Base-by-base conservation (phyloP, 2,888 invertebrate species). In the Erebia ligea region DNA sequence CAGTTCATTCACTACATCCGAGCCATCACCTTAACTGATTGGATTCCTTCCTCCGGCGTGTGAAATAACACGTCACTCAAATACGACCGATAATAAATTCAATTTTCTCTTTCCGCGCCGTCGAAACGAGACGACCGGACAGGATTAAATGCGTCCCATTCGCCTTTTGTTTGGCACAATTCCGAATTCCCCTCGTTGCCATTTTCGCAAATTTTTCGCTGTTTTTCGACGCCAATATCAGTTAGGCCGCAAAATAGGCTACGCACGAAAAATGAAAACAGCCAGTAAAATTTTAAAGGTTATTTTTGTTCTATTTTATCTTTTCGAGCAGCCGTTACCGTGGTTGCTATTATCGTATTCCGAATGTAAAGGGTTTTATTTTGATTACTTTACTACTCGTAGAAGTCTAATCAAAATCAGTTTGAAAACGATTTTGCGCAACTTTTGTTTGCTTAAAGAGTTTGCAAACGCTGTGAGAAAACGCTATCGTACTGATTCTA, bases 51-150 rank as follows among this genome's bases (percentile, higher is more conserved):
- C 77, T 77, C 75, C 87, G 81, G 83, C 88, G 91, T 88, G 91
- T 90, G 91, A 92, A 92, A 92, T 92, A 92, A 91, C 92, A 92
- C 89, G 92, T 92, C 92, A 92, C 86, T 92, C 92, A 92, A 91
- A 92, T 85, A 90, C 88, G 87, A 88, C 86, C 87, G 88, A 91
- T 93, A 91, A 92, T 92, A 93, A 92, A 93, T 93, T 92, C 92
- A 92, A 92, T 92, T 93, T 91, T 90, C 89, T 82, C 86, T 84
- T 81, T 85, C 82, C 83, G 82, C 82, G 79, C 83, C 82, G 84
- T 82, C 84, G 84, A 84, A 89, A 76, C 74, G 84, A 86, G 89
- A 76, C 73, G 88, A 82, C 88, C 87, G 90, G 89, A 86, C 90
- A 85, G 90, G 91, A 92, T 92, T 92, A 92, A 91, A 89, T 83